Conservation (phyloP, 2,888 invertebrate species). For the Pteria penguin region DNA sequence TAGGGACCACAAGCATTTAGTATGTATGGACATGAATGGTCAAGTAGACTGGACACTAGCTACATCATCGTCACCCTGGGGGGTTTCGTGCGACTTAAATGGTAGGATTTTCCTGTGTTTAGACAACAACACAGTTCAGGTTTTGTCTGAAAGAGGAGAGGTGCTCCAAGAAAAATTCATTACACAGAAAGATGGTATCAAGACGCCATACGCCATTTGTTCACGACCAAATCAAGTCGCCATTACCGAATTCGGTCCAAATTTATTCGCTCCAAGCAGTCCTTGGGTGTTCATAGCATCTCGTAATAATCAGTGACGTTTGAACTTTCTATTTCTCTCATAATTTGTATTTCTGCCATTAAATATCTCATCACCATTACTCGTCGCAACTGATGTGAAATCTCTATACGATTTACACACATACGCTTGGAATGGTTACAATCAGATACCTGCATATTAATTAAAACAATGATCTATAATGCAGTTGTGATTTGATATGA, state of each 20-base stretch:
- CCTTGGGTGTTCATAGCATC: constrained; percentile 47
- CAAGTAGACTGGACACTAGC: constrained; percentile 53
- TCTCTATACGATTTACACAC: no score
- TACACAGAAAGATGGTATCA: constrained; percentile 50
- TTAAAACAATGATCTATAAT: no score
- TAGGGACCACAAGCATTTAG: constrained; percentile 52
- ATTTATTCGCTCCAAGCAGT: constrained; percentile 59
- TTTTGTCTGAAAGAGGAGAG: constrained; percentile 51
- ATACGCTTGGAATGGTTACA: no score
- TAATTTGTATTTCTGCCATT: no score
- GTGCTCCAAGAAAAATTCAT: constrained; percentile 53
- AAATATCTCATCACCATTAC: no score
- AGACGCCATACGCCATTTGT: constrained; percentile 57
- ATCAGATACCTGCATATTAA: no score
- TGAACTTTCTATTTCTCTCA: background rate
- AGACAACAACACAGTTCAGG: constrained; percentile 53
- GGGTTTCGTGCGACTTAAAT: constrained; percentile 51
- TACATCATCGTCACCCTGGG: constrained; percentile 58
- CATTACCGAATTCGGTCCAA: constrained; percentile 60
- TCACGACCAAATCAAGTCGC: constrained; percentile 47
- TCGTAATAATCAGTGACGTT: background rate
- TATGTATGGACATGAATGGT: constrained; percentile 48
- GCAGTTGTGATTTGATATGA: no score
- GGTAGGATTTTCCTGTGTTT: constrained; percentile 55
- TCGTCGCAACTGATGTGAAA: no score